A percentile compares a stretch with the other conserved stretches of the same genome.
Evolutionary conservation across 2,797 vertebrate genomes (phyloP).

Genomic region (Halcyon smyrnensis): DNA sequence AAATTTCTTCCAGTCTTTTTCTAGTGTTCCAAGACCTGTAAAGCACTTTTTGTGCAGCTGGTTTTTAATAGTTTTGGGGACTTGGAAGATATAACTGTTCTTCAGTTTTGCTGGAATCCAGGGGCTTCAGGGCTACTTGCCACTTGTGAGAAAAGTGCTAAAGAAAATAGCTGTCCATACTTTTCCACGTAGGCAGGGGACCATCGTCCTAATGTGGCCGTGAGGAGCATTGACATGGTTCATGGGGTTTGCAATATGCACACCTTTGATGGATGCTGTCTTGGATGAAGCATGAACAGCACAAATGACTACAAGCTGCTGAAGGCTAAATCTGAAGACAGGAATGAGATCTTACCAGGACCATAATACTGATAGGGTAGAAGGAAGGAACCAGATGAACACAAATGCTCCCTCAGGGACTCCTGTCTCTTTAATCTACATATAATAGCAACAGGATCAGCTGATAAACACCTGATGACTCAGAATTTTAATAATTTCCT

Average conservation of each 20-base stretch:
- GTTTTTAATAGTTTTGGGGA: background rate
- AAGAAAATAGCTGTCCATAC: background rate
- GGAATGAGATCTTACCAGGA: background rate
- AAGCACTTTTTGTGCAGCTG: background rate
- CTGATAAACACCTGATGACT: background rate
- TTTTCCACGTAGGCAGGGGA: background rate
- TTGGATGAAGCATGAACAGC: background rate
- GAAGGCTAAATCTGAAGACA: background rate
- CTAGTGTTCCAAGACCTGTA: background rate
- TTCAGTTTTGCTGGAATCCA: background rate
- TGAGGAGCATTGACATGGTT: background rate
- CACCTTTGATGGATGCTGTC: accelerated
- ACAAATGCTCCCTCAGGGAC: background rate
- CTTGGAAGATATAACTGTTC: background rate
- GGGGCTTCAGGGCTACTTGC: background rate
- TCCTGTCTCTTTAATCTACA: background rate
- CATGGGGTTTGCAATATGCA: background rate
- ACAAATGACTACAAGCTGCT: background rate
- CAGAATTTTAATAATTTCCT: background rate
- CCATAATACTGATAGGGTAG: background rate
- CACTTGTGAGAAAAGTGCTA: background rate
- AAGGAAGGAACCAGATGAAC: background rate
- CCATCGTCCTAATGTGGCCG: accelerated
- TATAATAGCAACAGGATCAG: background rate
- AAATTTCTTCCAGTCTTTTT: background rate